Evolutionary conservation across 1,140 invertebrate genomes (phyloP).

Genomic region (Caenorhabditis inopinata): DNA sequence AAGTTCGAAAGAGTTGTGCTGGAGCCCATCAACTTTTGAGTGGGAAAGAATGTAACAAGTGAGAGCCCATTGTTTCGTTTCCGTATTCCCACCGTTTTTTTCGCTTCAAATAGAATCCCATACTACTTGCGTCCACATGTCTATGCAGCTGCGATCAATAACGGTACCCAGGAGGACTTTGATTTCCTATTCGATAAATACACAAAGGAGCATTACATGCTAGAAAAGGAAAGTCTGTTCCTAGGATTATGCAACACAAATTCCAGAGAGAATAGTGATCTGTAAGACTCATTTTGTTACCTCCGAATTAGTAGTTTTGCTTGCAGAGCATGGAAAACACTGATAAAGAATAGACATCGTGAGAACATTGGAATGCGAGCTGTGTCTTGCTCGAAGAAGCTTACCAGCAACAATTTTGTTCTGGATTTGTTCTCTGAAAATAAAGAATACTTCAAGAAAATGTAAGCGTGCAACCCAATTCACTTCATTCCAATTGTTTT

Average conservation of each 20-base stretch:
- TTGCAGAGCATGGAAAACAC: neutral
- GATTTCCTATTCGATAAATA: slow-evolving; percentile 9
- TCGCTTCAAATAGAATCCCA: too few relatives aligned
- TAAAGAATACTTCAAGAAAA: neutral
- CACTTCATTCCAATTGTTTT: neutral
- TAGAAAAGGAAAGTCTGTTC: neutral
- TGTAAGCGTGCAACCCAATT: neutral
- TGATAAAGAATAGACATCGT: neutral
- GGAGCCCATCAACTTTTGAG: neutral
- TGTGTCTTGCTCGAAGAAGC: neutral
- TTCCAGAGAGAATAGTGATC: neutral
- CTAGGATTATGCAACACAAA: neutral
- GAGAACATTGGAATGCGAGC: neutral
- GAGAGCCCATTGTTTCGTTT: neutral
- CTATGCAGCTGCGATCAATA: neutral
- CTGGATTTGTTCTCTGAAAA: neutral
- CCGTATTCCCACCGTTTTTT: too few relatives aligned
- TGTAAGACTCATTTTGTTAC: neutral
- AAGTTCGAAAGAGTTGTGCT: neutral
- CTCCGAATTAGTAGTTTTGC: neutral
- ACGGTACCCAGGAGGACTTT: neutral
- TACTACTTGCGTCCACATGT: neutral
- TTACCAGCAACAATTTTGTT: neutral
- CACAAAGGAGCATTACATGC: neutral
- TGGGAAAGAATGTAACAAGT: neutral